These are phyloP conservation scores for Labrus mixtus DNA, from an alignment of 2,113 vertebrate genomes.

Conservation along the genomic window DNA sequence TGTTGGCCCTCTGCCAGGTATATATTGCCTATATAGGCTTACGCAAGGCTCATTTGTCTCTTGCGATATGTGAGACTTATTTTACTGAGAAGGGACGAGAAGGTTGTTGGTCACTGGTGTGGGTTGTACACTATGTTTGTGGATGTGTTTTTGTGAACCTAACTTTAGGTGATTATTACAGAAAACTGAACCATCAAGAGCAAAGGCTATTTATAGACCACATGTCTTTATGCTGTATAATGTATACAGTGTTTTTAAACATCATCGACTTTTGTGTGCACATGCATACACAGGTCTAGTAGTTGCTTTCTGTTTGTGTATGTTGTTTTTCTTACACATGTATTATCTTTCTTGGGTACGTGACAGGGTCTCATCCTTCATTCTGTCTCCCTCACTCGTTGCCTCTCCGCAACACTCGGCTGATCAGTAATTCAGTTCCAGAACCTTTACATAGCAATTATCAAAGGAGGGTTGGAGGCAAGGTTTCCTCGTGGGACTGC, in stretches of 20 bases:
- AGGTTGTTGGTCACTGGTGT: constrained; percentile 14
- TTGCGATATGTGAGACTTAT: constrained; percentile 30
- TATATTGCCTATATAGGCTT: constrained; percentile 38
- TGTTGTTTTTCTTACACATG: constrained; percentile 23
- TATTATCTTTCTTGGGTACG: constrained; percentile 46
- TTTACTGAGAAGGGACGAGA: constrained; percentile 14
- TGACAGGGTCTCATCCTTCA: constrained; percentile 77
- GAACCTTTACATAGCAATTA: constrained; percentile 88
- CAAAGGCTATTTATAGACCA: constrained; percentile 21
- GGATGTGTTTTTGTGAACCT: background rate
- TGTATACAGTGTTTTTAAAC: constrained; percentile 27
- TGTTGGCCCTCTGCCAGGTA: constrained; percentile 54
- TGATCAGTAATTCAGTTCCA: constrained; percentile 90
- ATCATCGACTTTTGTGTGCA: constrained; percentile 11
- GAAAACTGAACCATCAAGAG: constrained; percentile 14
- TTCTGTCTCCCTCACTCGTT: constrained; percentile 84
- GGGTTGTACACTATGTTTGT: constrained; percentile 3
- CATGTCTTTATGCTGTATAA: background rate
- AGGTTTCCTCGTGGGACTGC: constrained; percentile 77
- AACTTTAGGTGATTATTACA: constrained; percentile 19
- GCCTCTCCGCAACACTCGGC: constrained; percentile 85
- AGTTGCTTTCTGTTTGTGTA: background rate
- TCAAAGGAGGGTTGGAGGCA: constrained; percentile 85
- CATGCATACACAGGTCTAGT: constrained; percentile 11
- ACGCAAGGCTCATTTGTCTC: constrained; percentile 40